Evolutionary conservation across 2,888 invertebrate species (phyloP).

Genomic region (Noctuana brunneofusca): DNA sequence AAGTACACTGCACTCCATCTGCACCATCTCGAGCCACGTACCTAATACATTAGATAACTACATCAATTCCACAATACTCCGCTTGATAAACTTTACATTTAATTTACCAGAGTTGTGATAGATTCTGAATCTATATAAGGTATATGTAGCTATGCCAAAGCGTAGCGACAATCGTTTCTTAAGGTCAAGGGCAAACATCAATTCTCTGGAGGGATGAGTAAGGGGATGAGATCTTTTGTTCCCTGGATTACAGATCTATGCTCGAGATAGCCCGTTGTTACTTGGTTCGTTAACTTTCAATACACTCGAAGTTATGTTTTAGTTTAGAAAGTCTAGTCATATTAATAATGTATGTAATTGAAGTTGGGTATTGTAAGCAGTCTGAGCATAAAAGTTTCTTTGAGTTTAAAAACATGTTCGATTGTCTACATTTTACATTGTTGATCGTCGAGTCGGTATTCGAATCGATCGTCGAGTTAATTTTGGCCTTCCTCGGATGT

Average conservation of each 20-base stretch:
- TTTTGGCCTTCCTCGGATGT: no score
- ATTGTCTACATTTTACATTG: no score
- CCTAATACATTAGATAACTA: no score
- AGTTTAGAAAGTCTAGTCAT: not conserved
- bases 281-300: constrained; percentile 2
- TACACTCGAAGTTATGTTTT: constrained; percentile 7
- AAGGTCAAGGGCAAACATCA: constrained; percentile 8
- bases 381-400: no score
- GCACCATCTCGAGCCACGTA: no score
- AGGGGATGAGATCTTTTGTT: constrained; percentile 10
- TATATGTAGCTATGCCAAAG: no score
- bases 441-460: no score
- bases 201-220: not conserved
- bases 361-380: no score
- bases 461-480: no score
- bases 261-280: constrained; percentile 1
- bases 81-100: not conserved
- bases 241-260: constrained; percentile 1
- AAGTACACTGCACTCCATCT: no score
- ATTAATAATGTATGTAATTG: no score
- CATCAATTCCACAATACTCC: not conserved
- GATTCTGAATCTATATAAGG: not conserved
- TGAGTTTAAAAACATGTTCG: no score
- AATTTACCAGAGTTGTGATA: not conserved
- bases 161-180: not conserved